A percentile compares a stretch with the other conserved stretches of the same genome.
phyloP scores from a whole-genome alignment of 2,888 invertebrate genomes.

The Ophion slaviceki region DNA sequence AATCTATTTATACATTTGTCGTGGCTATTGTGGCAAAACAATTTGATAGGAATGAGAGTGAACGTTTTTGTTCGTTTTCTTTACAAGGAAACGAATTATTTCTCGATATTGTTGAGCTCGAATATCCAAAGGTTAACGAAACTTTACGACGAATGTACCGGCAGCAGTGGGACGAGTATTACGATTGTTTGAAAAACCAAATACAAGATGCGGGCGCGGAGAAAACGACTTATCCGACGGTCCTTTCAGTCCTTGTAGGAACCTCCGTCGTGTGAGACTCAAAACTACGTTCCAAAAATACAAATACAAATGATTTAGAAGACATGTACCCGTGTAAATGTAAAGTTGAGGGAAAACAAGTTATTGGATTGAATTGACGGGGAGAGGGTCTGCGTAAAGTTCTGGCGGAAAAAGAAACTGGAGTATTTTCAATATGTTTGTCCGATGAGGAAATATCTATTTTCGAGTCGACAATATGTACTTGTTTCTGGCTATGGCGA shows the following conservation, averaged over 20 bases:
- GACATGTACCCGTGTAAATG: too few species aligned
- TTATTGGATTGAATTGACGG: too few species aligned
- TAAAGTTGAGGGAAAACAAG: too few species aligned
- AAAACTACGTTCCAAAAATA: background rate
- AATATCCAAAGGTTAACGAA: slow-evolving; percentile 84
- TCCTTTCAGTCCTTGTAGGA: slow-evolving; percentile 83
- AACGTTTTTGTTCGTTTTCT: background rate
- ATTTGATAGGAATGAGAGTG: background rate
- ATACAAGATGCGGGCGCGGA: slow-evolving; percentile 79
- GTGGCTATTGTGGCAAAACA: background rate
- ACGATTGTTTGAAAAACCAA: slow-evolving; percentile 83
- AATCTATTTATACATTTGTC: background rate
- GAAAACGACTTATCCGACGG: slow-evolving; percentile 80
- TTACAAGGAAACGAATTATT: slow-evolving; percentile 66
- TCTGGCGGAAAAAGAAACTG: too few species aligned
- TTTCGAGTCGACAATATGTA: too few species aligned
- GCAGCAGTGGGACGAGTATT: slow-evolving; percentile 85
- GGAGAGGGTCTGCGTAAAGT: too few species aligned
- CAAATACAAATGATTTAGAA: background rate
- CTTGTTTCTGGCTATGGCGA: too few species aligned
- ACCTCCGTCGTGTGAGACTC: slow-evolving; percentile 81
- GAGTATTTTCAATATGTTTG: too few species aligned
- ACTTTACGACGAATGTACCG: slow-evolving; percentile 80
- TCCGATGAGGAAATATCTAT: too few species aligned
- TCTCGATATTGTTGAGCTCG: slow-evolving; percentile 77